Percentiles rank a stretch among this genome's conserved stretches.
Conservation (phyloP, 1,140 invertebrate genomes). For the Pseudachorutes palmiensis region DNA sequence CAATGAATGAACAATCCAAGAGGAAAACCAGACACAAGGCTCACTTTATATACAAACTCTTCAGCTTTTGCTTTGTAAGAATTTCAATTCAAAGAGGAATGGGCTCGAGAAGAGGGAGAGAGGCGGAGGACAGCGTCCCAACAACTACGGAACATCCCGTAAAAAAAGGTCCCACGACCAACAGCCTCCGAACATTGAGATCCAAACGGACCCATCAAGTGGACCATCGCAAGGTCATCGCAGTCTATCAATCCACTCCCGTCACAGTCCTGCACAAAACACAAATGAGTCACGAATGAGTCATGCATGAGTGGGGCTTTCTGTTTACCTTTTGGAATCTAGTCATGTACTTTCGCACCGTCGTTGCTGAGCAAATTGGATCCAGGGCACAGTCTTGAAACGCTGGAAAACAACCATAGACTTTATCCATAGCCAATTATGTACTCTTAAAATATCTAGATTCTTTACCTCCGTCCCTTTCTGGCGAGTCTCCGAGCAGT, state of each 20-base stretch:
- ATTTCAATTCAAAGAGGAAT: too few species aligned
- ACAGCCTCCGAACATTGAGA: conserved; percentile 19
- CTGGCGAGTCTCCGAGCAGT: conserved; percentile 26
- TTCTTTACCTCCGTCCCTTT: conserved; percentile 30
- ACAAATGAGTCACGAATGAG: too few species aligned
- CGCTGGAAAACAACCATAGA: conserved; percentile 21
- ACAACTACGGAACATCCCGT: conserved; percentile 30
- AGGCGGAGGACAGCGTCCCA: conserved; percentile 29
- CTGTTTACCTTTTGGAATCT: conserved; percentile 33
- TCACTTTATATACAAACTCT: too few species aligned
- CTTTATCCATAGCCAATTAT: not conserved
- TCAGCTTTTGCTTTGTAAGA: too few species aligned
- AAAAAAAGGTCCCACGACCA: conserved; percentile 28
- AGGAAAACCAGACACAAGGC: too few species aligned
- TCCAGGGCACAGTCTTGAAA: conserved; percentile 35
- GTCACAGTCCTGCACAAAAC: conserved; percentile 32
- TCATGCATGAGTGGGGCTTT: too few species aligned
- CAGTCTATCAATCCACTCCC: conserved; percentile 31
- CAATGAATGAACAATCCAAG: too few species aligned
- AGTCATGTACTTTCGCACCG: conserved; percentile 37
- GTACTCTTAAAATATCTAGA: not conserved
- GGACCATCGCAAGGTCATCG: conserved; percentile 35
- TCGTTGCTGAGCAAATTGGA: conserved; percentile 35
- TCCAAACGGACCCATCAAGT: conserved; percentile 31
- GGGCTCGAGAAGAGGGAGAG: conserved; percentile 1